Evolutionary conservation across 2,888 invertebrate species (phyloP).

Genomic region (Cryptus viduatorius): DNA sequence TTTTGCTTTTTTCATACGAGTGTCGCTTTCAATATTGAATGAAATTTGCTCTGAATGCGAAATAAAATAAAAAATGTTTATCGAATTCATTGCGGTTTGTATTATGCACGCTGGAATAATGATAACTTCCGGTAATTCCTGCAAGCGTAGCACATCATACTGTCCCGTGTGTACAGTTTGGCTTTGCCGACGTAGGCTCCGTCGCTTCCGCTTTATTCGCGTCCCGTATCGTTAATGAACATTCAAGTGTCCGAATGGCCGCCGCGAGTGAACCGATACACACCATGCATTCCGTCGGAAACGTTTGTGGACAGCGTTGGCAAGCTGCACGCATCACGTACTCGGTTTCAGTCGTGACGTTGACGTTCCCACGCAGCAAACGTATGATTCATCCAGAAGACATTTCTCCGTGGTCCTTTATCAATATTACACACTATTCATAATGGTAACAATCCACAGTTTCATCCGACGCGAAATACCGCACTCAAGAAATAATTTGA

Average conservation of each 20-base stretch:
- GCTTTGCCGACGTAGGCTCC: slow-evolving; percentile 49
- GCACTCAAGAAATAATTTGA: neutral
- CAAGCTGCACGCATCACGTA: slow-evolving; percentile 44
- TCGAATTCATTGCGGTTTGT: neutral
- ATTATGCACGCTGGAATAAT: slow-evolving; percentile 21
- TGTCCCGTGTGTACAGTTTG: neutral
- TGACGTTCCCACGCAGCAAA: slow-evolving; percentile 11
- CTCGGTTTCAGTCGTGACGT: slow-evolving; percentile 21
- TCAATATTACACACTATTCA: neutral
- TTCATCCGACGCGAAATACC: neutral
- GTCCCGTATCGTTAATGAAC: slow-evolving; percentile 56
- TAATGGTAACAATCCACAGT: neutral
- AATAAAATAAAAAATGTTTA: neutral
- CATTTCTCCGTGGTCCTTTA: neutral
- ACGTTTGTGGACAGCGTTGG: slow-evolving; percentile 46
- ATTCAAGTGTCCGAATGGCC: slow-evolving; percentile 55
- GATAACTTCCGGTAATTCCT: slow-evolving; percentile 48
- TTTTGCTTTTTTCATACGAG: neutral
- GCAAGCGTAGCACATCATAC: slow-evolving; percentile 48
- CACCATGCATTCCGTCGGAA: slow-evolving; percentile 47
- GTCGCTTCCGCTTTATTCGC: slow-evolving; percentile 35
- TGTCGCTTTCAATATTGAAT: neutral
- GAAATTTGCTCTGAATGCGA: neutral
- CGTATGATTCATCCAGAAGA: neutral
- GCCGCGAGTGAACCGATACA: slow-evolving; percentile 32